Conservation (phyloP, 1,140 invertebrate species). For the Macrostomum lignano region DNA sequence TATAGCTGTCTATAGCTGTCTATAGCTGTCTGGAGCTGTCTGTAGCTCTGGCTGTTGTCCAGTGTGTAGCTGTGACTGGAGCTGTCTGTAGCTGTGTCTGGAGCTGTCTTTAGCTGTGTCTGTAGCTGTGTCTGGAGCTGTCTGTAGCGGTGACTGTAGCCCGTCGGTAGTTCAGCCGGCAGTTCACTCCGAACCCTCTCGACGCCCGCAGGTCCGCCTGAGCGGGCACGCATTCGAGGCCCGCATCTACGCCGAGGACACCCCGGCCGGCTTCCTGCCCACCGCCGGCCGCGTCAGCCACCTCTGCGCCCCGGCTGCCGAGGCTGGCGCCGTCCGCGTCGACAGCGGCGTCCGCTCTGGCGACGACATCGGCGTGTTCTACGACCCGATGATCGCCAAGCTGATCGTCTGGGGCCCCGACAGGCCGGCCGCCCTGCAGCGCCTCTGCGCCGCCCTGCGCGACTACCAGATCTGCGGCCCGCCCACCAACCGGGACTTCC, state of each 20-base stretch:
- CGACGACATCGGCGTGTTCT: slow-evolving; percentile 72
- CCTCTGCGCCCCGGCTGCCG: slow-evolving; percentile 29
- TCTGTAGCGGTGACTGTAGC: too few relatives aligned
- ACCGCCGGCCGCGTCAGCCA: slow-evolving; percentile 37
- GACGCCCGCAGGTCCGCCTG: slow-evolving; percentile 36
- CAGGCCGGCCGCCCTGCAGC: slow-evolving; percentile 47
- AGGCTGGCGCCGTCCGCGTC: slow-evolving; percentile 13
- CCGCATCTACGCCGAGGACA: slow-evolving; percentile 75
- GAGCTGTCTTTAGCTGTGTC: too few relatives aligned
- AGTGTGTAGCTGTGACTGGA: too few relatives aligned
- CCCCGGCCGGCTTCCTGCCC: slow-evolving; percentile 48
- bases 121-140: too few relatives aligned
- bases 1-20: too few relatives aligned
- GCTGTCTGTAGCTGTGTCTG: too few relatives aligned
- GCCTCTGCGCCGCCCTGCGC: slow-evolving; percentile 41
- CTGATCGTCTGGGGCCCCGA: slow-evolving; percentile 70
- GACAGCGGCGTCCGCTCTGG: slow-evolving; percentile 31
- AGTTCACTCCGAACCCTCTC: too few relatives aligned
- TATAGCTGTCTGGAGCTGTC: too few relatives aligned
- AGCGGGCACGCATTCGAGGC: slow-evolving; percentile 59
- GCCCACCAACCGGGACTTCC: slow-evolving; percentile 75
- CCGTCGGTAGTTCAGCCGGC: too few relatives aligned
- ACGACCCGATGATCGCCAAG: slow-evolving; percentile 99
- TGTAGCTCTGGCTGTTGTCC: too few relatives aligned
- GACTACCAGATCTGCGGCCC: slow-evolving; percentile 71